Base-by-base conservation (phyloP, 2,888 invertebrate species). In the Microdon myrmicae region DNA sequence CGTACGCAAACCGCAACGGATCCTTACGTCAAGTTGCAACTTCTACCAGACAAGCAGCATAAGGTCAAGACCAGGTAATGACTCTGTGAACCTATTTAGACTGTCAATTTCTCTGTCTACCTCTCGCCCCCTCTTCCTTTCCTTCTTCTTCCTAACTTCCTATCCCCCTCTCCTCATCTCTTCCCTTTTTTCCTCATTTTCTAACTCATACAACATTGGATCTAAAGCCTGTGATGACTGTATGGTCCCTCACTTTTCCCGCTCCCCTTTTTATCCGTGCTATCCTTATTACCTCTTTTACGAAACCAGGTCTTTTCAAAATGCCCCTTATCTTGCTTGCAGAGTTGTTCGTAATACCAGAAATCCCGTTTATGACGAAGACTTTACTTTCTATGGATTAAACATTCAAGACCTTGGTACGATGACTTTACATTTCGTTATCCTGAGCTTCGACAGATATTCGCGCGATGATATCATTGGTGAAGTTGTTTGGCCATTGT, bases 401-500 rank as follows among this genome's bases (percentile, higher is more conserved):
- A 88, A 88, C 38, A 87, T 89, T 69, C 89, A 90, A 75, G 95
- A 96, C 80, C 84, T 96, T 56, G 84, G 90, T 75, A 89, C 88
- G 74, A 94, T 94, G 79, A 96, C 95, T 3, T 83, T 96, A 43
- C 96, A 96, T 82, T 96, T 96, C 79, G 92, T 94, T 47, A 90
- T 95, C 10, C 85, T 92, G 75, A 97, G 92, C 81, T 97, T 96
- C 80, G 96, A 97, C 82, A 90, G 96, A 77, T 99, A 97, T 79
- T 97, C 97, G 20, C 89, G 98, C 12, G 98, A 99, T 77, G 96
- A 98, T 79, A 94, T 99, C 73, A 95, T 99, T 71, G 99, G 98
- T 2, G 98, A 99, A 80, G 94, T 97, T 49, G 90, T 96, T 71
- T 92, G 92, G 71, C 88, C 90, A n/a, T 80, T 94, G 69, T 84